phyloP scores from a whole-genome alignment of 2,888 invertebrate species.

The Platycnemis pennipes region DNA sequence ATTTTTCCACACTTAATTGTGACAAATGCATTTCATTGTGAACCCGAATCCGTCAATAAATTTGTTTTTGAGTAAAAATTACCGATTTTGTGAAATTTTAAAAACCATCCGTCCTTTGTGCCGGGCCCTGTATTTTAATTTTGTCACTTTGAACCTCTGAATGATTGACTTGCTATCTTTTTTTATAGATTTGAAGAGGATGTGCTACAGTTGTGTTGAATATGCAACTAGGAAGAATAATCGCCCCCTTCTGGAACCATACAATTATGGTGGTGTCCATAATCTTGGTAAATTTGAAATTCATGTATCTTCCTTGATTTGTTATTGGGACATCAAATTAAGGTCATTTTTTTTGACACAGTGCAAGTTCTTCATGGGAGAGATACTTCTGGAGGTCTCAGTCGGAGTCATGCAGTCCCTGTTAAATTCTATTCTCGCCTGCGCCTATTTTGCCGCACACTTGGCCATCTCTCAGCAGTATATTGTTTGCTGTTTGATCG shows the following conservation, averaged over 20 bases:
- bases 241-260: conserved; percentile 80
- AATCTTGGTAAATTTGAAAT: conserved; percentile 81
- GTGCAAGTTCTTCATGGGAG: conserved; percentile 84
- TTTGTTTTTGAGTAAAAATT: too few relatives aligned
- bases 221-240: conserved; percentile 82
- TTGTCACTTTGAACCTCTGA: too few relatives aligned
- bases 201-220: conserved; percentile 75
- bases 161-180: too few relatives aligned
- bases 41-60: too few relatives aligned
- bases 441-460: conserved; percentile 88
- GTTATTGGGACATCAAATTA: conserved; percentile 53
- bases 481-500: conserved; percentile 98
- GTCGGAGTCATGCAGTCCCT: conserved; percentile 82
- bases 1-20: too few relatives aligned
- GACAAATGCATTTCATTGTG: too few relatives aligned
- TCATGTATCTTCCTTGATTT: conserved; percentile 54
- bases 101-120: too few relatives aligned
- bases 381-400: conserved; percentile 85
- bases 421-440: conserved; percentile 85
- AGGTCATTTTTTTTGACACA: conserved; percentile 75
- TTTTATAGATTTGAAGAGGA: conserved; percentile 75
- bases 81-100: too few relatives aligned
- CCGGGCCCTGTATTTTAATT: too few relatives aligned
- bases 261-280: conserved; percentile 78
- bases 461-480: conserved; percentile 98